Evolutionary conservation across 2,888 invertebrate species (phyloP), one percentile per base, ranked within the genome.

Genomic region (Cactoblastis cactorum): DNA sequence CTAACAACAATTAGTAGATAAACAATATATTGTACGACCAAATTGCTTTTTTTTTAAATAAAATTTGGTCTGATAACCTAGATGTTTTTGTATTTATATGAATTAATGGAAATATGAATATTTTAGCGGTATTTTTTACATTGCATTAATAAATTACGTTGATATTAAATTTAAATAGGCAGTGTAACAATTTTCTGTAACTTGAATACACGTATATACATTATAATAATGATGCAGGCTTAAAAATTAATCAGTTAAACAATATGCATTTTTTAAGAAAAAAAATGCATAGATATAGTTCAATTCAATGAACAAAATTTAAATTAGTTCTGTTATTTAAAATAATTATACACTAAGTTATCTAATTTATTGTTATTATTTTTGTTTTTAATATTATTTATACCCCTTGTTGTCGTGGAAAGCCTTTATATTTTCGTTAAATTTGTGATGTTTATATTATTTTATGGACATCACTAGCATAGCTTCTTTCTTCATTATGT

Each of bases 371-470:
- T 34, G 34, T 34, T n/a, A 34, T 2, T 34, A 35, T 45, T 18
- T 34, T 32, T 24, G 14, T 45, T 35, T 49, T n/a, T 35, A 24
- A 49, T 51, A 37, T 45, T 43, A 51, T 41, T 55, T 50, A 35
- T 39, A 22, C n/a, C n/a, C n/a, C n/a, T n/a, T 55, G 18, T 34
- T 54, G 52, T 28, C 33, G 15, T 52, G 35, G 54, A 45, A 51
- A n/a, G n/a, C n/a, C n/a, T 56, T 53, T 35, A 51, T 57, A 49
- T 56, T 43, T 32, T 32, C 32, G 43, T 43, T 43, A 43, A 2
- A 28, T 17, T 43, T 28, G 11, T 43, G 22, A 41, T 41, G 19
- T 22, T 22, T 22, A 4, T 5, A 12, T 41, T 12, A 41, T 41
- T 39, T 11, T 18, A n/a, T n/a, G n/a, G n/a, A n/a, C n/a, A n/a